phyloP scores from a whole-genome alignment of 2,888 invertebrate species.

The Hyalella azteca region DNA sequence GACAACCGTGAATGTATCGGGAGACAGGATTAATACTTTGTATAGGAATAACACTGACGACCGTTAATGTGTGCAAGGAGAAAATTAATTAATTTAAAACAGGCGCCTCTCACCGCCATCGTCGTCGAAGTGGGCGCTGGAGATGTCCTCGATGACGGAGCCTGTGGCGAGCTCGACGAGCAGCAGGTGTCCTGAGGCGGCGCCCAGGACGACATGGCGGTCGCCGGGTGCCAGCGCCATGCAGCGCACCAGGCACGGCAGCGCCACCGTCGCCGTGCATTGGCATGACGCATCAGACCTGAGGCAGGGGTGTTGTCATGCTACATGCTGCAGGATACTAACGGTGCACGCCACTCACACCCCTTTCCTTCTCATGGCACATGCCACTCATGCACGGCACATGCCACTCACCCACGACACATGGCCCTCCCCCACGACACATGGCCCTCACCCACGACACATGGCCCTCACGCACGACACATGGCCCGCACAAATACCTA shows the following conservation, averaged over 20 bases:
- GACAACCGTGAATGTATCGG: no score
- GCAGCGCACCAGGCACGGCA: conserved; percentile 63
- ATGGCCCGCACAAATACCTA: no score
- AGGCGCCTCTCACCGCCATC: not conserved
- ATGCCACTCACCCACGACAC: no score
- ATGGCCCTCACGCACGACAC: no score
- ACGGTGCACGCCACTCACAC: no score
- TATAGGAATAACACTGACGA: no score
- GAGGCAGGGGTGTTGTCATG: not conserved
- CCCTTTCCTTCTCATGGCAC: no score
- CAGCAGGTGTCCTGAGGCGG: conserved; percentile 81
- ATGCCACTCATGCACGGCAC: no score
- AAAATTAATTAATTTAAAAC: not conserved
- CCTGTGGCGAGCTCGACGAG: conserved; percentile 85
- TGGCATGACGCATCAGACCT: not conserved
- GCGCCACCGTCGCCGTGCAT: conserved; percentile 51
- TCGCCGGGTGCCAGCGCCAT: conserved; percentile 87
- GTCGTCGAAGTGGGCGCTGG: conserved; percentile 62
- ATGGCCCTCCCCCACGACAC: no score
- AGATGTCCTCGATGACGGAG: conserved; percentile 77
- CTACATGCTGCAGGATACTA: not conserved
- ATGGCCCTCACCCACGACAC: no score
- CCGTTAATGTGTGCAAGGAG: not conserved
- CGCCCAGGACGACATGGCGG: conserved; percentile 84
- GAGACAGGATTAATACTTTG: no score